A percentile compares a stretch with the other conserved stretches of the same genome.
phyloP scores from a whole-genome alignment of 2,113 vertebrate species.

The Actenoides lindsayi region DNA sequence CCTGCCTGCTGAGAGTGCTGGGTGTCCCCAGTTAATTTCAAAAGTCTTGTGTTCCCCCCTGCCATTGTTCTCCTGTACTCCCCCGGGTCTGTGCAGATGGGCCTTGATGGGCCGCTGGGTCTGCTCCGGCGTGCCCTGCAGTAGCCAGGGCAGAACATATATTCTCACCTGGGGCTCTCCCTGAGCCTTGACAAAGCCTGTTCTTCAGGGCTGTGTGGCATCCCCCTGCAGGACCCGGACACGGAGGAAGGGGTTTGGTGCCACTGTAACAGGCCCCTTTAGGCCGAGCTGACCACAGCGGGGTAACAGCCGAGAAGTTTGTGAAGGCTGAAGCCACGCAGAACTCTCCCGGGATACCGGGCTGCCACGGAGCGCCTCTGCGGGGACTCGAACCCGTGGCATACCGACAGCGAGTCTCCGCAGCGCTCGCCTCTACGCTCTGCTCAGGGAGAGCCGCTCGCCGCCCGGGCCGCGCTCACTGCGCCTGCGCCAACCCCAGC shows the following conservation, averaged over 20 bases:
- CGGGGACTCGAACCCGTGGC: not conserved
- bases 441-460: fast-evolving
- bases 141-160: too few relatives aligned
- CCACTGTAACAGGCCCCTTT: not conserved
- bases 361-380: not conserved
- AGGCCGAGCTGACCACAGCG: not conserved
- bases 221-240: not conserved
- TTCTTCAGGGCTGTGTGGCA: not conserved
- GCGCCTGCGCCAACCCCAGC: not conserved
- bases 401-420: not conserved
- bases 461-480: fast-evolving
- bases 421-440: not conserved
- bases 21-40: too few relatives aligned
- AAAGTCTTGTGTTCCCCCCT: too few relatives aligned
- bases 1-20: too few relatives aligned
- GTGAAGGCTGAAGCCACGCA: not conserved
- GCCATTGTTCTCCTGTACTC: too few relatives aligned
- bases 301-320: not conserved
- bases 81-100: too few relatives aligned
- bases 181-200: not conserved
- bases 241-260: not conserved
- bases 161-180: not conserved
- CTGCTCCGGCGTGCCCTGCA: too few relatives aligned
- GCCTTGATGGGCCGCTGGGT: too few relatives aligned
- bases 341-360: not conserved